Conservation (phyloP, 2,113 vertebrate genomes). For the Salvelinus alpinus region DNA sequence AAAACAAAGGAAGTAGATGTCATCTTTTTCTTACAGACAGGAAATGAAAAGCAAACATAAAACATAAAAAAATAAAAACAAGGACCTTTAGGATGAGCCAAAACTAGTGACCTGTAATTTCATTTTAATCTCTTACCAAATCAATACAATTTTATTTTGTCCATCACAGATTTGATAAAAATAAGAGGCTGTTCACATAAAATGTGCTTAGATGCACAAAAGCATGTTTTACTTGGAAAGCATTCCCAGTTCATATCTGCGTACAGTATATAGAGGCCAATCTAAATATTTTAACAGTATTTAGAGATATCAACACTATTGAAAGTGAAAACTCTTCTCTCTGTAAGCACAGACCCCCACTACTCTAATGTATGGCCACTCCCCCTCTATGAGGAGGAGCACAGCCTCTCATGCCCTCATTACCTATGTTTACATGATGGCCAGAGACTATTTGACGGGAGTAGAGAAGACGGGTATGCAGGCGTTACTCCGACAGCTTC, state of each 20-base stretch:
- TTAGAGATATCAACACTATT: background rate
- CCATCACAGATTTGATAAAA: background rate
- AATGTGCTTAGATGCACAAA: background rate
- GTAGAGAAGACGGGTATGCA: slow-evolving; percentile 1
- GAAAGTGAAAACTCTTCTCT: background rate
- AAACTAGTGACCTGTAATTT: background rate
- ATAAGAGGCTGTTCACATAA: background rate
- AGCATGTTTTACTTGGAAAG: background rate
- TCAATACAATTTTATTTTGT: background rate
- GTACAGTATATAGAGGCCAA: background rate
- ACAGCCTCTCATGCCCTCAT: background rate
- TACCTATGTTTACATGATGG: background rate
- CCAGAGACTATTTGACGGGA: slow-evolving; percentile 9
- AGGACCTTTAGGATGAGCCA: background rate
- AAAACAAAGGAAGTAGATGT: slow-evolving; percentile 59
- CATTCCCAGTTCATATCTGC: too few relatives aligned
- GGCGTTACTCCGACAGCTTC: slow-evolving; percentile 23
- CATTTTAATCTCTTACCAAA: slow-evolving; percentile 10
- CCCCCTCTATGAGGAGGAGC: background rate
- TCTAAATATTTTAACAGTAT: background rate
- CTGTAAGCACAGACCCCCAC: background rate
- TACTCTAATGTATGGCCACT: background rate
- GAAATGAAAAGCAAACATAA: slow-evolving; percentile 60
- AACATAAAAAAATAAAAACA: slow-evolving; percentile 18
- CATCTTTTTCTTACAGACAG: slow-evolving; percentile 37